Conservation (phyloP, 2,113 vertebrate genomes). For the Indri indri region DNA sequence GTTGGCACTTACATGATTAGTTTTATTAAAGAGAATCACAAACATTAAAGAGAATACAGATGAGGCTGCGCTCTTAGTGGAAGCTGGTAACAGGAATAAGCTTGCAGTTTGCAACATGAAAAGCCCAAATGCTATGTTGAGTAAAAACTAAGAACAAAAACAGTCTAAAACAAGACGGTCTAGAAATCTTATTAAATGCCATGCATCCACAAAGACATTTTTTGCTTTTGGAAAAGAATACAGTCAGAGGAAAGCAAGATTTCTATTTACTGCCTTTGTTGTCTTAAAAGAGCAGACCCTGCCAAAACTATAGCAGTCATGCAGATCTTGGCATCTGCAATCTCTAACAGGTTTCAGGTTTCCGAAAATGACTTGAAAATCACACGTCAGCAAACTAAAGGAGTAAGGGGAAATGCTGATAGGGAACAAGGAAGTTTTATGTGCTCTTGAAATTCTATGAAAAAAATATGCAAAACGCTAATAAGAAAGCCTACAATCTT, state of each 20-base stretch:
- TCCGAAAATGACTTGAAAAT: slow-evolving; percentile 61
- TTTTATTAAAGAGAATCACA: slow-evolving; percentile 59
- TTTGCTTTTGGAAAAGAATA: slow-evolving; percentile 44
- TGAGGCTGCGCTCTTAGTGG: slow-evolving; percentile 1
- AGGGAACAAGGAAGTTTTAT: slow-evolving; percentile 5
- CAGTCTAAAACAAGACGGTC: not conserved
- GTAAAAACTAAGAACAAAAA: slow-evolving; percentile 48
- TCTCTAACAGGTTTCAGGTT: slow-evolving; percentile 75
- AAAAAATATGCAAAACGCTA: slow-evolving; percentile 17
- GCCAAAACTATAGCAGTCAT: slow-evolving; percentile 54
- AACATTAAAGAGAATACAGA: not conserved
- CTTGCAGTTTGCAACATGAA: slow-evolving; percentile 28
- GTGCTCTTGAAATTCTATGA: slow-evolving; percentile 27
- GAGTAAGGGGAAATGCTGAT: slow-evolving; percentile 21
- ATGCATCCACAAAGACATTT: not conserved
- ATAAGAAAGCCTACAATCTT: slow-evolving; percentile 35
- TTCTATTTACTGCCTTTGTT: slow-evolving; percentile 66
- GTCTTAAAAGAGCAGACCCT: slow-evolving; percentile 57
- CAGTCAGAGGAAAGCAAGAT: slow-evolving; percentile 39
- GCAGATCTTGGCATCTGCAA: slow-evolving; percentile 61
- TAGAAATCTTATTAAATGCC: slow-evolving; percentile 40
- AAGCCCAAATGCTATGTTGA: slow-evolving; percentile 20
- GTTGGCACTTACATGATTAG: slow-evolving; percentile 43
- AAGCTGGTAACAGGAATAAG: slow-evolving; percentile 31
- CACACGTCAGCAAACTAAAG: slow-evolving; percentile 52